Evolutionary conservation across 2,113 vertebrate genomes (phyloP).

Genomic region (Numida meleagris): DNA sequence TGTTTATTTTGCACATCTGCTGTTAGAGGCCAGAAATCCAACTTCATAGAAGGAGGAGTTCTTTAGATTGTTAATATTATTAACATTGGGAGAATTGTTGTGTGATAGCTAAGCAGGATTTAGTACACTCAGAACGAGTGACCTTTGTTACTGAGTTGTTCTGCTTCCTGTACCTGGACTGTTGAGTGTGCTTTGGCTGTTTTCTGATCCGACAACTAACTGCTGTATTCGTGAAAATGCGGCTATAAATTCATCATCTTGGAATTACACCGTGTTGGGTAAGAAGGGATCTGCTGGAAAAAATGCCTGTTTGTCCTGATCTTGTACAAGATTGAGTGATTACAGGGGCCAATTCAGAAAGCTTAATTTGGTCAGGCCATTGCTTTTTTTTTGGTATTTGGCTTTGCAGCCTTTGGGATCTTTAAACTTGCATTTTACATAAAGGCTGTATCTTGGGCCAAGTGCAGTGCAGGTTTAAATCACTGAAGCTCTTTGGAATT

Average conservation of each 20-base stretch:
- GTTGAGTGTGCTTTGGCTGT: neutral
- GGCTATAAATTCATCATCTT: neutral
- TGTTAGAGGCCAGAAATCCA: neutral
- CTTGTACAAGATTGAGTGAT: neutral
- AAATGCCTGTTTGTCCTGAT: neutral
- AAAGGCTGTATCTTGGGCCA: neutral
- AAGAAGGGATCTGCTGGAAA: neutral
- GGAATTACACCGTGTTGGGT: neutral
- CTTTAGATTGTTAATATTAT: neutral
- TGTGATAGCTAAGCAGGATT: neutral
- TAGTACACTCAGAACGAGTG: rapidly evolving
- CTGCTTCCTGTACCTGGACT: neutral
- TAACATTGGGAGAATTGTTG: neutral
- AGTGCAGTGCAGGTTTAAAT: slow-evolving; percentile 29
- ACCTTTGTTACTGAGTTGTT: neutral
- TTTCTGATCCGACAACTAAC: neutral
- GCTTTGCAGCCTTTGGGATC: slow-evolving; percentile 24
- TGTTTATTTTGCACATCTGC: neutral
- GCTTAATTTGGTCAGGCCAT: neutral
- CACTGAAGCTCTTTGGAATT: neutral
- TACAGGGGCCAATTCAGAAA: neutral
- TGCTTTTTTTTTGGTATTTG: neutral
- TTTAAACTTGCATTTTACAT: neutral
- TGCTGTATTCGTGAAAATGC: neutral
- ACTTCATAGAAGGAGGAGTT: neutral